Base-by-base conservation (phyloP, 2,113 vertebrate species). In the Entomyzon cyanotis region DNA sequence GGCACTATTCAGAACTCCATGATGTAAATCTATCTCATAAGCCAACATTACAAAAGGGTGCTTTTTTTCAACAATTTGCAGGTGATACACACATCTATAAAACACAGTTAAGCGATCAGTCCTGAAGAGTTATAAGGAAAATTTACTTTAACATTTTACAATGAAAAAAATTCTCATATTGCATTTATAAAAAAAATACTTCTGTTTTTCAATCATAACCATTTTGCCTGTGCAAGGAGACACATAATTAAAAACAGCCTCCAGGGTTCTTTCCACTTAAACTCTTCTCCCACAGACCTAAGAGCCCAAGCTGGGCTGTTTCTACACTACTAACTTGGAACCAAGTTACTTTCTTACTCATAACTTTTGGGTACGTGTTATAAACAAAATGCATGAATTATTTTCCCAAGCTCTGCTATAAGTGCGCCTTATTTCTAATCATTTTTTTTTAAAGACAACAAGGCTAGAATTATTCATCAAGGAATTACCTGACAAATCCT, bases 401-500 rank as follows among this genome's bases (percentile, higher is more conserved):
- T 65, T 84, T 85, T 64, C 53, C n/a, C 58, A 73, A 69, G 33
- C 27, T 91, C 33, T 82, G 39, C 49, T 64, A 33, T 2, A 85
- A 81, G 10, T 22, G 10, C 1, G 1, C 6, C 31, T 83, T 77
- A 62, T 46, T 93, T 69, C 47, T 83, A 67, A 58, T 30, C 44
- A 55, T 30, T 30, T 92, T 35, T 31, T 90, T 59, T 52, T 41
- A 31, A 93, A 79, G 63, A 28, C 25, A 87, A 19, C 65, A 53
- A 23, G n/a, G 39, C 42, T 55, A 86, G 64, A 90, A 90, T 87
- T 85, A 93, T 59, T 83, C 47, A 31, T 37, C 20, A 73, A 88
- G 35, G 52, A 90, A 86, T 84, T 93, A 80, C 79, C 63, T 84
- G 75, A 74, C 79, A 94, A 93, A 95, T 96, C 59, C 68, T 94